Percentiles rank a stretch among this genome's conserved stretches.
Evolutionary conservation across 2,888 invertebrate species (phyloP).

Genomic region (Troglohyphantes excavatus): DNA sequence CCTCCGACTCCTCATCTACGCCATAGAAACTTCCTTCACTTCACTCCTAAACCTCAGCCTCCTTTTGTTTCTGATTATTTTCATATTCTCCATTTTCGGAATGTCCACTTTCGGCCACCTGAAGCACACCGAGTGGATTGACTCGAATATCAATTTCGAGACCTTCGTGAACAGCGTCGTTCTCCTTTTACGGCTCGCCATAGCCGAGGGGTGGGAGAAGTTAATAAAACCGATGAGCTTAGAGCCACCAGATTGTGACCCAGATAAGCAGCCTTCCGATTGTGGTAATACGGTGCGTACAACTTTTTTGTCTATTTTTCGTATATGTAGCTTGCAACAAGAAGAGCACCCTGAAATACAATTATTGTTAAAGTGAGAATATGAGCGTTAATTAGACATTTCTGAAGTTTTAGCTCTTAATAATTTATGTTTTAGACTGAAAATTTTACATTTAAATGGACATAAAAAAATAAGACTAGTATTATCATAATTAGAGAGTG

Average conservation of each 20-base stretch:
- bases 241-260: slow-evolving; percentile 38
- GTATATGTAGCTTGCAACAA: too few relatives aligned
- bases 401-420: too few relatives aligned
- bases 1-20: slow-evolving; percentile 44
- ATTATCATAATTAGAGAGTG: too few relatives aligned
- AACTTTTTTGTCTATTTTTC: too few relatives aligned
- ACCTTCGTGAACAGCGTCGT: slow-evolving; percentile 24
- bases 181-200: slow-evolving; percentile 60
- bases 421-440: too few relatives aligned
- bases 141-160: slow-evolving; percentile 40
- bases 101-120: slow-evolving; percentile 50
- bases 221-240: slow-evolving; percentile 32
- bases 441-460: too few relatives aligned
- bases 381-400: too few relatives aligned
- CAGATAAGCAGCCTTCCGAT: background rate
- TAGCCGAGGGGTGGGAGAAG: slow-evolving; percentile 53
- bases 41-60: slow-evolving; percentile 37
- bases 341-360: too few relatives aligned
- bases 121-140: background rate
- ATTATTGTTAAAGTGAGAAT: too few relatives aligned
- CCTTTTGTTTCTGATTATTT: slow-evolving; percentile 41
- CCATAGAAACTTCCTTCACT: slow-evolving; percentile 45
- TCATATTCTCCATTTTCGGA: slow-evolving; percentile 62
- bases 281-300: slow-evolving; percentile 60
- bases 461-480: too few relatives aligned